phyloP scores from a whole-genome alignment of 1,140 invertebrate species.

The Ceratina australensis region DNA sequence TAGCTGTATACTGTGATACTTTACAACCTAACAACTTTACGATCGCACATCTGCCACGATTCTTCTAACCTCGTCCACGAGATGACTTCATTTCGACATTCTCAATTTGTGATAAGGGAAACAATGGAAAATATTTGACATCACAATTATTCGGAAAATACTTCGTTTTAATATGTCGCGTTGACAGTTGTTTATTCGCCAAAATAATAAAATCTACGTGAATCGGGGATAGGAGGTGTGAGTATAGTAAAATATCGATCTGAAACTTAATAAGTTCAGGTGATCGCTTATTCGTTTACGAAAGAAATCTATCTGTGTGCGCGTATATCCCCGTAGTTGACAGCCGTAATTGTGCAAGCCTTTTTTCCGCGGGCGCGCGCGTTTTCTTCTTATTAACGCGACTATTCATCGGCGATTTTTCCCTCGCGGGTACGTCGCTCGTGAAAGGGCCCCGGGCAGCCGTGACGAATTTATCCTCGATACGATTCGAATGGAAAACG shows the following conservation, averaged over 20 bases:
- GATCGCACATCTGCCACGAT: neutral
- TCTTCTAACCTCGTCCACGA: neutral
- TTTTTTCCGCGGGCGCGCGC: neutral
- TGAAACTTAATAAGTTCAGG: neutral
- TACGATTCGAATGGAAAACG: slow-evolving; percentile 47
- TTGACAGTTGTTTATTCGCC: too few relatives aligned
- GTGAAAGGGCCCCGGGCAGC: slow-evolving; percentile 47
- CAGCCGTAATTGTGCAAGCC: slow-evolving; percentile 29
- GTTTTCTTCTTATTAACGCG: slow-evolving; percentile 26
- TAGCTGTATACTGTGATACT: neutral
- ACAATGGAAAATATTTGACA: too few relatives aligned
- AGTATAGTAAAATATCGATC: slow-evolving; percentile 17
- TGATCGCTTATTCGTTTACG: slow-evolving; percentile 5
- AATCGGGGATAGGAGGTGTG: slow-evolving; percentile 4
- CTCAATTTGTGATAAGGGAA: too few relatives aligned
- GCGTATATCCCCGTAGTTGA: slow-evolving; percentile 10
- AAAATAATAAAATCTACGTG: too few relatives aligned
- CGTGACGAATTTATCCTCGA: slow-evolving; percentile 50
- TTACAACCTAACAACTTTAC: slow-evolving; percentile 3
- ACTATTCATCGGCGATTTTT: slow-evolving; percentile 56
- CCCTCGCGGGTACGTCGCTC: slow-evolving; percentile 24
- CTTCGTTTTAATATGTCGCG: too few relatives aligned
- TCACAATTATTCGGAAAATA: too few relatives aligned
- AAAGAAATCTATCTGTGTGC: neutral
- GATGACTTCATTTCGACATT: neutral